Evolutionary conservation across 1,140 invertebrate species (phyloP).

Genomic region (Lepidurus arcticus): DNA sequence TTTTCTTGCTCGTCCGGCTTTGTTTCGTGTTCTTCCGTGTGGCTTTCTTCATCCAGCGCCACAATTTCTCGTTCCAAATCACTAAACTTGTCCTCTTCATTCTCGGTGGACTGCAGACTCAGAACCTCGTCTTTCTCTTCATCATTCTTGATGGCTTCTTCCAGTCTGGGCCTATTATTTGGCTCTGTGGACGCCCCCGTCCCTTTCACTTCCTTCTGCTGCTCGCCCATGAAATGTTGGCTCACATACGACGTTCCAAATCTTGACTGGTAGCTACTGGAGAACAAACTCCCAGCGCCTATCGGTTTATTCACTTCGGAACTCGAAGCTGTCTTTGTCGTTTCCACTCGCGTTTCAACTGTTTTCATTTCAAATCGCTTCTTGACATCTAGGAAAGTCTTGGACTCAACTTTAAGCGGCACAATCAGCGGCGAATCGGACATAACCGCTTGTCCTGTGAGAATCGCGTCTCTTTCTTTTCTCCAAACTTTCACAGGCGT

Average conservation of each 20-base stretch:
- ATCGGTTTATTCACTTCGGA: not conserved
- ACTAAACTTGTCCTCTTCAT: not conserved
- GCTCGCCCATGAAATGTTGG: not conserved
- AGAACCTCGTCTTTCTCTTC: not conserved
- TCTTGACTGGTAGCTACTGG: not conserved
- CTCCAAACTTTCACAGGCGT: not conserved
- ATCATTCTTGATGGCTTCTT: not conserved
- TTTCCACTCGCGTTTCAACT: not conserved
- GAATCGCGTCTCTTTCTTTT: conserved; percentile 6
- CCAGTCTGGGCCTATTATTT: not conserved
- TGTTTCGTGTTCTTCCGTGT: not conserved
- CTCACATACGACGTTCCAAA: not conserved
- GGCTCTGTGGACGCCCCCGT: not conserved
- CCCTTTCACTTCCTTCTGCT: not conserved
- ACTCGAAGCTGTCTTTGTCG: not conserved
- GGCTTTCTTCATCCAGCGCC: not conserved
- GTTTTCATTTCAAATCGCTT: not conserved
- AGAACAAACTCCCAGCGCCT: not conserved
- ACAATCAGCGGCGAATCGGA: not conserved
- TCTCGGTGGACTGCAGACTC: not conserved
- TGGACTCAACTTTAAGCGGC: not conserved
- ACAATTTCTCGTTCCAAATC: not conserved
- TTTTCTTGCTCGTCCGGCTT: not conserved
- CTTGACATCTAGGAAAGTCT: not conserved
- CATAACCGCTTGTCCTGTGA: not conserved